Conservation (phyloP, 2,888 invertebrate genomes). For the Synanthedon tipuliformis region DNA sequence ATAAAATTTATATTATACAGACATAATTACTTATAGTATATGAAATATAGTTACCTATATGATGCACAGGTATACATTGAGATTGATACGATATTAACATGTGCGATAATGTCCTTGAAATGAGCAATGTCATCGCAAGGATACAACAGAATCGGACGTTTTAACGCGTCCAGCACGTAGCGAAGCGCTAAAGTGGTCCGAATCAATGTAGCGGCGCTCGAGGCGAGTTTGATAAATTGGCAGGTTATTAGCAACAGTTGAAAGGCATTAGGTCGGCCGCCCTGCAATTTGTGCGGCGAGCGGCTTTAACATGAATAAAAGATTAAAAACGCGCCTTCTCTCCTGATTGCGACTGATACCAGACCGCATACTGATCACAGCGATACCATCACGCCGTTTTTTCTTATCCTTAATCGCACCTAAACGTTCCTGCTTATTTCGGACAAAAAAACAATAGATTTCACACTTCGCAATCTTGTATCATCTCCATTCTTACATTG, state of each 20-base stretch:
- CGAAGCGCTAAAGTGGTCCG: conserved; percentile 27
- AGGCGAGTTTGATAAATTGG: conserved; percentile 65
- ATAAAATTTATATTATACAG: too few relatives aligned
- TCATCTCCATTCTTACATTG: too few relatives aligned
- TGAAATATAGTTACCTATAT: too few relatives aligned
- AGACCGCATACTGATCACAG: conserved; percentile 29
- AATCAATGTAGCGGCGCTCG: conserved; percentile 34
- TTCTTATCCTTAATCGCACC: conserved; percentile 19
- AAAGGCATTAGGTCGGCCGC: conserved; percentile 66
- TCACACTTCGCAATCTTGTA: too few relatives aligned
- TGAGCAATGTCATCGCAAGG: conserved; percentile 6
- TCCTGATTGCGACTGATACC: conserved; percentile 52
- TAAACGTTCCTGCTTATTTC: neutral
- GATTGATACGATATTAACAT: conserved; percentile 1
- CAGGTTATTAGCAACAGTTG: conserved; percentile 71
- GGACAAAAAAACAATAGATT: too few relatives aligned
- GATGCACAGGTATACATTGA: neutral
- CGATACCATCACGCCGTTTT: conserved; percentile 19
- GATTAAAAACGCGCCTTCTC: conserved; percentile 51
- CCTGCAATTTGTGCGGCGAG: conserved; percentile 61
- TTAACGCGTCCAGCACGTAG: conserved; percentile 17
- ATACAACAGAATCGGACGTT: conserved; percentile 13
- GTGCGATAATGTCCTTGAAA: conserved; percentile 3
- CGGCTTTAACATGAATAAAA: conserved; percentile 54
- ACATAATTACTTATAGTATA: too few relatives aligned